Conservation (phyloP, 2,888 invertebrate species). For the Lasioglossum zephyrum region DNA sequence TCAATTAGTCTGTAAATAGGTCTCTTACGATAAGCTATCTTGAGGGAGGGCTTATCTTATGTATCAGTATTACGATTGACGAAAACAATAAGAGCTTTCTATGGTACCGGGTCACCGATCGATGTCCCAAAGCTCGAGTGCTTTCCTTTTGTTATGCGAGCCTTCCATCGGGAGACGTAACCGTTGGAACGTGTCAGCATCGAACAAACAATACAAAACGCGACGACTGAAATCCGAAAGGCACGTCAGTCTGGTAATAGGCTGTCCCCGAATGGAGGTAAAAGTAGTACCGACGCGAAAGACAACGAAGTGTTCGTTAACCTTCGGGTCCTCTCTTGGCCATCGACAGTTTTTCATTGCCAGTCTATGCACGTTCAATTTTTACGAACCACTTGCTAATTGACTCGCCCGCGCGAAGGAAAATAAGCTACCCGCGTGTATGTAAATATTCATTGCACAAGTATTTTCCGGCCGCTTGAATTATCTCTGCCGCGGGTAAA, state of each 20-base stretch:
- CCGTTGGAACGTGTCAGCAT: conserved; percentile 17
- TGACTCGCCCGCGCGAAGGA: neutral
- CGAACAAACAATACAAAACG: conserved; percentile 23
- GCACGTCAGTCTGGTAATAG: conserved; percentile 33
- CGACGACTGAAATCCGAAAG: conserved; percentile 35
- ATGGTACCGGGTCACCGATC: conserved; percentile 24
- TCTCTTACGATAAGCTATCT: neutral
- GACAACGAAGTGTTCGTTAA: neutral
- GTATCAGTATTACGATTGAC: conserved; percentile 18
- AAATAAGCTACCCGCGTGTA: neutral
- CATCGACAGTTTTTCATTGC: neutral
- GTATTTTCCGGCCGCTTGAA: neutral
- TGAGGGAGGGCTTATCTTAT: neutral
- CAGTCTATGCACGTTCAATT: neutral
- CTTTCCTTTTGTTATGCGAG: conserved; percentile 24
- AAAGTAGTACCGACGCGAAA: conserved; percentile 8
- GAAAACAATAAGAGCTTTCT: conserved; percentile 40
- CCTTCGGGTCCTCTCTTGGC: neutral
- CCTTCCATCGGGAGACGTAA: conserved; percentile 21
- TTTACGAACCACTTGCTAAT: neutral
- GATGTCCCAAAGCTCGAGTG: conserved; percentile 23
- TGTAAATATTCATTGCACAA: neutral
- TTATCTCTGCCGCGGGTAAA: neutral
- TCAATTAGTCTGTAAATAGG: neutral
- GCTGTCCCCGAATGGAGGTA: conserved; percentile 21